A percentile compares a stretch with the other conserved stretches of the same genome.
phyloP scores from a whole-genome alignment of 2,797 vertebrate genomes.

The Erpetoichthys calabaricus region DNA sequence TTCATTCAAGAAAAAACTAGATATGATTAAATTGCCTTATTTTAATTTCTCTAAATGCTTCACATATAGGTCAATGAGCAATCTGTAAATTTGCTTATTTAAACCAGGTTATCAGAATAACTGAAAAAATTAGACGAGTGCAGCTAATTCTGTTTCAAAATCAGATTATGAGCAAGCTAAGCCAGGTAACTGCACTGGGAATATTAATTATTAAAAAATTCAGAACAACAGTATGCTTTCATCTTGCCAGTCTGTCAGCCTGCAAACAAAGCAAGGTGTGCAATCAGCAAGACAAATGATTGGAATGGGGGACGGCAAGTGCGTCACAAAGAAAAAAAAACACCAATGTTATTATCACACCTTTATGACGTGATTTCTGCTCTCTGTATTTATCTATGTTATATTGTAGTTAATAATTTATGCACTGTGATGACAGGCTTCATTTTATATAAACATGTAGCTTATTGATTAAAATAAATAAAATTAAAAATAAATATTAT shows the following conservation, averaged over 20 bases:
- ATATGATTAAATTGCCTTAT: slow-evolving; percentile 47
- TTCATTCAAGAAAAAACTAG: slow-evolving; percentile 19
- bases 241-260: neutral
- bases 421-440: no score
- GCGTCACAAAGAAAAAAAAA: no score
- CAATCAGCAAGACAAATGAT: no score
- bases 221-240: neutral
- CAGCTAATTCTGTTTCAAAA: slow-evolving; percentile 35
- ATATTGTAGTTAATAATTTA: no score
- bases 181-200: slow-evolving; percentile 23
- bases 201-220: slow-evolving; percentile 32
- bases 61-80: slow-evolving; percentile 39
- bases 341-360: no score
- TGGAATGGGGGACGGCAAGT: no score
- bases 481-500: no score
- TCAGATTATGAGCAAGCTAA: slow-evolving; percentile 4
- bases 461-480: no score
- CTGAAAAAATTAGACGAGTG: slow-evolving; percentile 11
- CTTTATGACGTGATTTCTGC: no score
- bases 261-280: slow-evolving; percentile 1
- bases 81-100: slow-evolving; percentile 50
- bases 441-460: no score
- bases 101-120: slow-evolving; percentile 22
- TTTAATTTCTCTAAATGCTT: slow-evolving; percentile 62
- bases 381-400: no score